Conservation (phyloP, 2,113 vertebrate genomes). For the Psittacara wagleri region DNA sequence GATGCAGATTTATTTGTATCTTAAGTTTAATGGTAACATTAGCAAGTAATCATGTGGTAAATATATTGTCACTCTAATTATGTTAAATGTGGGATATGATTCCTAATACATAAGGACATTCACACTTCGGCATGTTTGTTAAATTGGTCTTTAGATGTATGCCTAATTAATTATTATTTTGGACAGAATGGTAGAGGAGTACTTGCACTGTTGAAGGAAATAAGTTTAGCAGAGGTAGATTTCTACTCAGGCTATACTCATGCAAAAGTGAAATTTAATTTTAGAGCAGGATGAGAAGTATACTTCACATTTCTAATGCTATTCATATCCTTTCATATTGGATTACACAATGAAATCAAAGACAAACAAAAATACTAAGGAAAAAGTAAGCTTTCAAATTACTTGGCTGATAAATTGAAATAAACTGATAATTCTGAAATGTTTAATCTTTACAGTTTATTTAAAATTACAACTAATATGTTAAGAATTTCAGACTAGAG, state of each 20-base stretch:
- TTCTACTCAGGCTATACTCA: not conserved
- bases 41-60: not conserved
- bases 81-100: not conserved
- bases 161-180: not conserved
- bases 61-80: not conserved
- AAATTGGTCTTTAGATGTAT: not conserved
- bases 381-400: not conserved
- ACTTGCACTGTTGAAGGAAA: not conserved
- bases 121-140: not conserved
- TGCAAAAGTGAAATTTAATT: not conserved
- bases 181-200: not conserved
- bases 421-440: not conserved
- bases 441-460: not conserved
- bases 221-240: not conserved
- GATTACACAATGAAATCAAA: not conserved
- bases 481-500: not conserved
- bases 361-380: not conserved
- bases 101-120: not conserved
- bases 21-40: not conserved
- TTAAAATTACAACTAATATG: not conserved
- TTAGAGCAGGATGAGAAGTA: not conserved
- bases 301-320: not conserved
- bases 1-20: not conserved
- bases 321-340: not conserved
- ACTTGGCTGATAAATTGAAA: not conserved